Conservation (phyloP, 1,140 invertebrate species). For the Ceratosolen fusciceps region DNA sequence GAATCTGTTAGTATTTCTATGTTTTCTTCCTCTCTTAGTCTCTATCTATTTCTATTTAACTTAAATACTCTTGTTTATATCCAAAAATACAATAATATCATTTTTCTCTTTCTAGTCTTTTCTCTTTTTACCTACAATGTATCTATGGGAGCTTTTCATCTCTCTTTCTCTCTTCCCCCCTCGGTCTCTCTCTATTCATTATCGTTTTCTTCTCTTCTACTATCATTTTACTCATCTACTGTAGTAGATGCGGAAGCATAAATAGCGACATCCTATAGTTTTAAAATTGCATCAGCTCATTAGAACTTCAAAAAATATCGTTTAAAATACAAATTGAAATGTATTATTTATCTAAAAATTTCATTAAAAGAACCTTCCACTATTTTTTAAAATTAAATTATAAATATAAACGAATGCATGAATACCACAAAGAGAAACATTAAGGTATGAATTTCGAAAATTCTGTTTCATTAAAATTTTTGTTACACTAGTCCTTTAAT, state of each 20-base stretch:
- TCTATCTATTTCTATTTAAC: slow-evolving; percentile 4
- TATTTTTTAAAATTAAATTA: no score
- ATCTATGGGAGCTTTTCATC: not conserved
- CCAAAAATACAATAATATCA: slow-evolving; percentile 6
- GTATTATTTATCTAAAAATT: no score
- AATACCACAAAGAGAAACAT: no score
- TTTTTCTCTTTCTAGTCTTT: not conserved
- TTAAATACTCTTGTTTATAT: not conserved
- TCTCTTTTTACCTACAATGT: not conserved
- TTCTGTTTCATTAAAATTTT: no score
- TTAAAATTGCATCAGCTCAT: slow-evolving; percentile 13
- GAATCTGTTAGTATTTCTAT: not conserved
- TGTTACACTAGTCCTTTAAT: no score
- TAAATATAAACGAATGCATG: no score
- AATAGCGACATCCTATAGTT: slow-evolving; percentile 57
- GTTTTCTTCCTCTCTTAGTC: not conserved
- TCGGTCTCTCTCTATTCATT: not conserved
- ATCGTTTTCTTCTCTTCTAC: not conserved
- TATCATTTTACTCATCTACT: not conserved
- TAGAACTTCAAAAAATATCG: no score
- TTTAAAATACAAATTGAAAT: no score
- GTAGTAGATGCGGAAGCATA: slow-evolving; percentile 39
- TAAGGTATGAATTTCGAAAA: no score
- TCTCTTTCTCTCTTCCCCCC: not conserved
- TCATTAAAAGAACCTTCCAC: no score